Conservation (phyloP, 2,797 vertebrate species). For the Ataeniobius toweri region DNA sequence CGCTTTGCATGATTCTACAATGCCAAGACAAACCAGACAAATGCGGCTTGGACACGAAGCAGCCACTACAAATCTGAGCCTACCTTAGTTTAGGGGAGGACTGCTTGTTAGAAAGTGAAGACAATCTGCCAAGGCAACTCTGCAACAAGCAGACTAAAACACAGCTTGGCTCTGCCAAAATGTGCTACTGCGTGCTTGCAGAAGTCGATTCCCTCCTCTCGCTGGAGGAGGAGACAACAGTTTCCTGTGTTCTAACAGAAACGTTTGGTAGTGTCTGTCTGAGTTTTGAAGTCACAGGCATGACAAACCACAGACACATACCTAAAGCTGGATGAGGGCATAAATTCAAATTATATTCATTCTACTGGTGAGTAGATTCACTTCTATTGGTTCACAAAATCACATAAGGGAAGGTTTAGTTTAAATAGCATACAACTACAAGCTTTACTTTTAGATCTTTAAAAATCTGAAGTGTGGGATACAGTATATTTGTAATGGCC, state of each 20-base stretch:
- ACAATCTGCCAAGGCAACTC: conserved; percentile 35
- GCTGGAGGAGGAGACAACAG: conserved; percentile 58
- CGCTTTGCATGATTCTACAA: neutral
- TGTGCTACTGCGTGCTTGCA: conserved; percentile 37
- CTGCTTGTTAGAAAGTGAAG: conserved; percentile 17
- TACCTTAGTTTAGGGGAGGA: conserved; percentile 60
- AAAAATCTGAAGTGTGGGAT: neutral
- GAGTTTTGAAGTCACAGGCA: conserved; percentile 47
- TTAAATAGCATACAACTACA: neutral
- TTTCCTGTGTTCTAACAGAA: conserved; percentile 59
- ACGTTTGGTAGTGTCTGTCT: conserved; percentile 19
- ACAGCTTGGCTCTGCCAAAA: conserved; percentile 34
- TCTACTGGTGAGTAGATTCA: neutral
- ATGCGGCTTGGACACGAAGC: conserved; percentile 2
- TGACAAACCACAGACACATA: conserved; percentile 46
- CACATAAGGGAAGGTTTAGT: neutral
- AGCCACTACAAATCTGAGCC: conserved; percentile 46
- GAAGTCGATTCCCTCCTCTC: conserved; percentile 13
- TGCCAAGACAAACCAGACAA: conserved; percentile 21
- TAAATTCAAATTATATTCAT: neutral
- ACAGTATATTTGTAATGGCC: neutral
- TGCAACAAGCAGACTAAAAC: conserved; percentile 38
- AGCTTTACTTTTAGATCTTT: neutral
- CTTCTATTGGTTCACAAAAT: neutral
- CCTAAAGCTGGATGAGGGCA: conserved; percentile 20